phyloP scores from a whole-genome alignment of 2,797 vertebrate genomes.

The Zenarchopterus dispar region DNA sequence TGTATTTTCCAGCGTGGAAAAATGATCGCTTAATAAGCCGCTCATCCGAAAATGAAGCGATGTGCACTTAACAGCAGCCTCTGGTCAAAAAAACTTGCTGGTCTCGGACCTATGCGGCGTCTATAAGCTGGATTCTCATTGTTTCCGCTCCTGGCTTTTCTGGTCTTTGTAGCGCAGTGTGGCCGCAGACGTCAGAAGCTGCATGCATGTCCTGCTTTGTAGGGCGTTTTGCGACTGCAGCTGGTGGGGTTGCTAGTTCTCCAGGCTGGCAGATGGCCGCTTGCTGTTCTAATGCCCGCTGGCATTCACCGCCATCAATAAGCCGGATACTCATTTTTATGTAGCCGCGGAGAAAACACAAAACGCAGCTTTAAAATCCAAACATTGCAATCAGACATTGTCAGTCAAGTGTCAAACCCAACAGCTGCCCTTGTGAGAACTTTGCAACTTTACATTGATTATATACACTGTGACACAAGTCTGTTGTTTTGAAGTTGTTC shows the following conservation, averaged over 20 bases:
- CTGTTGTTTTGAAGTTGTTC: slow-evolving; percentile 2
- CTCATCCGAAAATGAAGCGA: slow-evolving; percentile 75
- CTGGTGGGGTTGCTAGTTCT: slow-evolving; percentile 86
- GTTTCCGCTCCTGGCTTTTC: slow-evolving; percentile 86
- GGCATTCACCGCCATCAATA: slow-evolving; percentile 84
- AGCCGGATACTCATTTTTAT: slow-evolving; percentile 73
- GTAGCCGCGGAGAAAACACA: slow-evolving; percentile 54
- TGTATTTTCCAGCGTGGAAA: slow-evolving; percentile 72
- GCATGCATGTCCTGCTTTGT: slow-evolving; percentile 91
- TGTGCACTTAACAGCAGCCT: slow-evolving; percentile 71
- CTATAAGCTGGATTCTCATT: slow-evolving; percentile 80
- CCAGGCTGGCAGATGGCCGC: slow-evolving; percentile 88
- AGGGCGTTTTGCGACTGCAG: slow-evolving; percentile 90
- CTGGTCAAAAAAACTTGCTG: slow-evolving; percentile 70
- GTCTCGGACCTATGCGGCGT: slow-evolving; percentile 79
- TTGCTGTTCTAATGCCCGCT: slow-evolving; percentile 87
- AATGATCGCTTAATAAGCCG: slow-evolving; percentile 74
- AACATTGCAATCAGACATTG: slow-evolving; percentile 41
- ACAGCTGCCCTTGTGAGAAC: slow-evolving; percentile 13
- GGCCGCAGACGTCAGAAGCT: slow-evolving; percentile 92
- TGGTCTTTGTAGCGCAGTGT: slow-evolving; percentile 87
- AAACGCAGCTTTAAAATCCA: slow-evolving; percentile 55
- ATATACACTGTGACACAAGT: not conserved
- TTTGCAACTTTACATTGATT: slow-evolving; percentile 17
- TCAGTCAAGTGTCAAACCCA: slow-evolving; percentile 27